Percentiles rank a stretch among this genome's conserved stretches.
These are phyloP conservation scores for Helobdella robusta DNA, from an alignment of 2,888 invertebrate species.

Conservation along the genomic window DNA sequence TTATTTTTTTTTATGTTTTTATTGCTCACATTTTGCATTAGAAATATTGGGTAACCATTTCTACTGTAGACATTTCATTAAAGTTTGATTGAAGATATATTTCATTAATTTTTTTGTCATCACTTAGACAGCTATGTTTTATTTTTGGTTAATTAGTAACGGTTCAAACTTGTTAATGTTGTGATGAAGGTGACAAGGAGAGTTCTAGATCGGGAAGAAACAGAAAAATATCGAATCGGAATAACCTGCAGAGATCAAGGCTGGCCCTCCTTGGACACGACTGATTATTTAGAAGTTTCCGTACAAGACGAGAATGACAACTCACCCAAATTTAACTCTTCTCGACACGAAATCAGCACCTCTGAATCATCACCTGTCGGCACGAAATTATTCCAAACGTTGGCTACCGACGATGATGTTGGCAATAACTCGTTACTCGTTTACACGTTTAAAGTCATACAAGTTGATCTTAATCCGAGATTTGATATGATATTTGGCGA, in stretches of 20 bases:
- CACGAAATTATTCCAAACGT: constrained; percentile 38
- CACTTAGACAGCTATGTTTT: too few species aligned
- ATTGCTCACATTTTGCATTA: too few species aligned
- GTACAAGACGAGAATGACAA: constrained; percentile 44
- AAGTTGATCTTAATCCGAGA: constrained; percentile 10
- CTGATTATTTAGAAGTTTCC: constrained; percentile 37
- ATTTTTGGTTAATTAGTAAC: too few species aligned
- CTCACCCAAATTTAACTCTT: constrained; percentile 38
- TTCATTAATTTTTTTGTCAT: too few species aligned
- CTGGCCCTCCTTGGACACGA: constrained; percentile 37
- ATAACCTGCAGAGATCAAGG: constrained; percentile 42
- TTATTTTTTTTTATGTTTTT: too few species aligned
- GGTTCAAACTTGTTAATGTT: too few species aligned
- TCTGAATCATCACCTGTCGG: constrained; percentile 40
- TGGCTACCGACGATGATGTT: constrained; percentile 38
- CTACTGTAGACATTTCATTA: too few species aligned
- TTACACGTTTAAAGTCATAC: constrained; percentile 10
- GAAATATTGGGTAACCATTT: too few species aligned
- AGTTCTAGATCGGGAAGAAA: constrained; percentile 40
- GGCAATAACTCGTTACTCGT: constrained; percentile 1
- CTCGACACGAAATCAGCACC: constrained; percentile 36
- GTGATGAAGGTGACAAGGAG: constrained; percentile 15
- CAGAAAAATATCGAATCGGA: constrained; percentile 37
- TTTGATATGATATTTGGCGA: constrained; percentile 5
- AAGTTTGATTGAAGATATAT: too few species aligned